Base-by-base conservation (phyloP, 1,140 invertebrate species). In the Araneus ventricosus region DNA sequence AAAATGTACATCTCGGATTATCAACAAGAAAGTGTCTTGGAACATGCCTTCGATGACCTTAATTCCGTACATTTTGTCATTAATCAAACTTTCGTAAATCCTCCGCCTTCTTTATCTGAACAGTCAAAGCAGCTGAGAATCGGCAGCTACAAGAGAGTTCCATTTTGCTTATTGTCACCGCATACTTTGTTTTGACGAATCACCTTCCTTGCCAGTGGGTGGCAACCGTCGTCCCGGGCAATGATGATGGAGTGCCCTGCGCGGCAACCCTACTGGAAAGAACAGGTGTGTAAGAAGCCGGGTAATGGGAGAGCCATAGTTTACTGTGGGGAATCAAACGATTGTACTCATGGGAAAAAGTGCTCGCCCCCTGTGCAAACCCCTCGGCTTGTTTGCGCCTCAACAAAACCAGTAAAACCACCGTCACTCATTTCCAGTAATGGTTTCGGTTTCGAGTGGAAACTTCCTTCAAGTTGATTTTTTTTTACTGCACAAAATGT, bases 341-440 rank as follows among this genome's bases (percentile, higher is more conserved):
- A 45, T 84, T 84, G 41, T 52, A 52, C 80, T 84, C 80, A 45
- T 84, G 80, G 80, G 80, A 84, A 84, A 84, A 75, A 84, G 41
- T 52, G 80, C 22, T 8, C 14, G 39, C 37, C n/a, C 80, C 80
- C n/a, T 27, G 17, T 45, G 45, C 27, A 24, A 37, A 75, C 30
- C 70, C 70, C 70, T 30, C 17, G 22, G 17, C 70, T 75, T 75
- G 63, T 67, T 30, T 67, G 63, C 8, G 63, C 63, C 5, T 75
- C 17, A 37, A 37, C 27, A 75, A 30, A 17, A 34, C 70, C 70
- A 75, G 27, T 37, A 30, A 34, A 75, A 37, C 70, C 70, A 75
- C 30, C 27, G 27, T 34, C 30, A 20, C 27, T 75, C 10, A 14
- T 75, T 75, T 75, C 6, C 27, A 10, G 70, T 75, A 75, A 34